Evolutionary conservation across 2,888 invertebrate genomes (phyloP), one percentile per base, ranked within the genome.

Genomic region (Minunthozetes semirufus): DNA sequence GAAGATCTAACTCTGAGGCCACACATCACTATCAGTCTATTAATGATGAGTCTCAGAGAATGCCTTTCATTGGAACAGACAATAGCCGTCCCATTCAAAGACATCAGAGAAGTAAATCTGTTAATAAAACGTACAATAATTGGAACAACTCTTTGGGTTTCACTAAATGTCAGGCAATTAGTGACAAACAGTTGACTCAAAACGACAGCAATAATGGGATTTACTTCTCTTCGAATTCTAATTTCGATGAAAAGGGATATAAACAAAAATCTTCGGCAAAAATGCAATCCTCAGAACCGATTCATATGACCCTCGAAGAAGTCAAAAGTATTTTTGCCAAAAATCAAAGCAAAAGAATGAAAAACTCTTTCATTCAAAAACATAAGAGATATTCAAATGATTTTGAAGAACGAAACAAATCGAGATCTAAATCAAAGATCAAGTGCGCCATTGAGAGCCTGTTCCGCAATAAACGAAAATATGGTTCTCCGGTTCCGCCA

Each of bases 221-320:
- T 27, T 22, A 46, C 38, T 48, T 29, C 17, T 17, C 2, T 17
- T 8, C 17, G 27, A 38, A 38, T 13, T 27, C 29, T 17, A 50
- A 48, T 48, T 59, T 15, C 6, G 27, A 33, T n/a, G 33, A 59
- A 38, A 33, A 25, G 5, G n/a, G 4, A 22, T 27, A 1, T 5
- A 46, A 59, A 72, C n/a, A 53, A 19, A 59, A 13, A 33, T n/a
- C 4, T 33, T 38, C 56, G 13, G 3, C 22, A 1, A 42, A 68
- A 68, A 63, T 3, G 8, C 19, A 66, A 2, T 61, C 11, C 0
- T 86, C 87, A 2, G 92, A 92, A 81, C 89, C 89, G 1, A 87
- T 92, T 77, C 92, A 92, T 82, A 89, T 92, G 88, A 92, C 92
- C 13, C 84, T 93, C 75, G 80, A 80, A 75, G 80, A 80, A 75